Evolutionary conservation across 1,140 invertebrate species (phyloP), one percentile per base, ranked within the genome.

Genomic region (Drosophila willistoni): DNA sequence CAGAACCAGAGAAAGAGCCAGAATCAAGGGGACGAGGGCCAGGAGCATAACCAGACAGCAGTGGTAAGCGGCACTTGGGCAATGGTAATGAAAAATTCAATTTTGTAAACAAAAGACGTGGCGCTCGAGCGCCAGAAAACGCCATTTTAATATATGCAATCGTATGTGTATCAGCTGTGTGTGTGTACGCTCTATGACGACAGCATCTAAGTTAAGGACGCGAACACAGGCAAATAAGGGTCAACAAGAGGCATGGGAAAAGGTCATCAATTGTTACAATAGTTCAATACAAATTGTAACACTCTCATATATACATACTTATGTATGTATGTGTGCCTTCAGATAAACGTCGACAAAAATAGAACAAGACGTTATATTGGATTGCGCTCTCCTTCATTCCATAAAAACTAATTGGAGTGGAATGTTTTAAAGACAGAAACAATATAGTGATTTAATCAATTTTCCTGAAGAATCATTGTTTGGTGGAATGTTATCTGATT

Each of bases 61-160:
- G 59, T 56, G 54, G 39, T 44, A 73, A 73, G 33, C 17, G 42
- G 14, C 42, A 70, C 73, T 69, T 75, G 72, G 72, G 19, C 66
- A 41, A 55, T 22, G 60, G 66, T 70, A 77, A 77, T 77, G 74
- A 77, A 77, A 77, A 77, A 77, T 76, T 77, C 74, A 76, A 76
- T 76, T 77, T 75, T 67, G 72, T 70, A 76, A 77, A 77, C 74
- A 77, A 76, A 77, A 77, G 73, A 70, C 42, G 42, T 64, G 41
- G 42, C 56, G 66, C 56, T 60, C 22, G 60, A 63, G 17, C 74
- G 44, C 44, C 44, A 47, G 72, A 64, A 64, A 70, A 54, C 47
- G 65, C 65, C 47, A 75, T 76, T 75, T 51, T 75, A 59, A 75
- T 66, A 68, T 47, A 71, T 56, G 54, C n/a, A 56, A 47, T 41